Evolutionary conservation across 2,888 invertebrate genomes (phyloP).

Genomic region (Apodemia duryi): DNA sequence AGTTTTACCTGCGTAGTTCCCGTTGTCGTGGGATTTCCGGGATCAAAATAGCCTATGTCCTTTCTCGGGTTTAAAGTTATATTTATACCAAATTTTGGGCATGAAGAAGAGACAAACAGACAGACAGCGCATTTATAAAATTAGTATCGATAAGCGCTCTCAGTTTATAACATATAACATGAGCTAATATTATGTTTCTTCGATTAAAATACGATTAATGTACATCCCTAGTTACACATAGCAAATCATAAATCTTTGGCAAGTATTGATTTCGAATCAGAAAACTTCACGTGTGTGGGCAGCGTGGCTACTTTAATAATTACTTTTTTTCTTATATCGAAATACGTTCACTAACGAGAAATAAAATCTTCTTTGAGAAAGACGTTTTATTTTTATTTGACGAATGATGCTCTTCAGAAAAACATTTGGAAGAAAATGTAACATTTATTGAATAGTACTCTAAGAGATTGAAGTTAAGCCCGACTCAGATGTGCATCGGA

Average conservation of each 20-base stretch:
- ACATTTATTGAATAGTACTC: no score
- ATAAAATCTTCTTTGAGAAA: not conserved
- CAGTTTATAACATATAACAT: constrained; percentile 5
- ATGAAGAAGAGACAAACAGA: no score
- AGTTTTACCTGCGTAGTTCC: no score
- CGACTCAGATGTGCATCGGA: no score
- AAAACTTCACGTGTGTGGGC: not conserved
- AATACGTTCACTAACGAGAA: not conserved
- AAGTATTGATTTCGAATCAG: constrained; percentile 14
- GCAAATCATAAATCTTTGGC: constrained; percentile 13
- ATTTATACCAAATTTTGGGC: no score
- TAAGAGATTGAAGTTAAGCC: no score
- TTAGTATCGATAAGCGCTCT: not conserved
- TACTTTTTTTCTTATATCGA: not conserved
- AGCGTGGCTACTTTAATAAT: constrained; percentile 6
- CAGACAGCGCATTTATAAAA: not conserved
- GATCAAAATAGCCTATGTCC: no score
- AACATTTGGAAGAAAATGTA: no score
- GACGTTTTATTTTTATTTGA: not conserved
- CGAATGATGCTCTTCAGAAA: not conserved
- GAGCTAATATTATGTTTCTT: not conserved
- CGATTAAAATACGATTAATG: not conserved
- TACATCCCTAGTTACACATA: constrained; percentile 4
- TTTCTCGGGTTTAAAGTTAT: no score
- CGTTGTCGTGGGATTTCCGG: no score